Percentiles rank a stretch among this genome's conserved stretches.
Conservation (phyloP, 2,888 invertebrate species). For the Pristionchus exspectatus region DNA sequence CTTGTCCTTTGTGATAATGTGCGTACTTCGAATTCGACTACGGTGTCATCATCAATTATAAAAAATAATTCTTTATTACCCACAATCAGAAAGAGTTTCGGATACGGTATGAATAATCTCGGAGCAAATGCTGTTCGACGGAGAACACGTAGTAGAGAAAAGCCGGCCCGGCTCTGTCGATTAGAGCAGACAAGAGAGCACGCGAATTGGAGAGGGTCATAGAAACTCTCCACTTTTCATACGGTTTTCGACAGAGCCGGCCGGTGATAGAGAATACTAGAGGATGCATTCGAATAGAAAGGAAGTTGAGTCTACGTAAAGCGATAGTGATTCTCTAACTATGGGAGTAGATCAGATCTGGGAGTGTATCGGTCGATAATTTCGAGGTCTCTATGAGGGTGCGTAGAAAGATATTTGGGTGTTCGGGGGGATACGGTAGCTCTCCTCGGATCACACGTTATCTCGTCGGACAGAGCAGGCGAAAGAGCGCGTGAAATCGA, state of each 20-base stretch:
- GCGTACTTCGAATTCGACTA: too few relatives aligned
- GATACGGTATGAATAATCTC: constrained; percentile 16
- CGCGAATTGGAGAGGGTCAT: neutral
- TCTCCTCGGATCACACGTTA: neutral
- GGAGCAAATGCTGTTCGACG: constrained; percentile 38
- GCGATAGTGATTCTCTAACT: neutral
- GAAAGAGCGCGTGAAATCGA: neutral
- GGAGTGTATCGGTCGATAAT: neutral
- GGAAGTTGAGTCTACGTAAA: constrained; percentile 10
- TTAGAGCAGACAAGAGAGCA: neutral
- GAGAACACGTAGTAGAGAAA: constrained; percentile 21
- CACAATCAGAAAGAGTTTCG: constrained; percentile 20
- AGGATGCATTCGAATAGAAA: neutral
- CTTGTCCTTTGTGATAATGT: too few relatives aligned
- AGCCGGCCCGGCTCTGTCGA: neutral
- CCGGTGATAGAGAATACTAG: constrained; percentile 4
- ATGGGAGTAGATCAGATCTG: constrained; percentile 46
- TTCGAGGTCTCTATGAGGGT: constrained; percentile 33
- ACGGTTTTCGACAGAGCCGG: neutral
- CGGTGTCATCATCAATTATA: neutral
- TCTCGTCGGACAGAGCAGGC: neutral
- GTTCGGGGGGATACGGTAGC: neutral
- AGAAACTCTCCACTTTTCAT: neutral
- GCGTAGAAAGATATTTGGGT: constrained; percentile 36
- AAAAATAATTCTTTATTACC: constrained; percentile 17